Base-by-base conservation (phyloP, 1,140 invertebrate species). In the Gryon sp. region DNA sequence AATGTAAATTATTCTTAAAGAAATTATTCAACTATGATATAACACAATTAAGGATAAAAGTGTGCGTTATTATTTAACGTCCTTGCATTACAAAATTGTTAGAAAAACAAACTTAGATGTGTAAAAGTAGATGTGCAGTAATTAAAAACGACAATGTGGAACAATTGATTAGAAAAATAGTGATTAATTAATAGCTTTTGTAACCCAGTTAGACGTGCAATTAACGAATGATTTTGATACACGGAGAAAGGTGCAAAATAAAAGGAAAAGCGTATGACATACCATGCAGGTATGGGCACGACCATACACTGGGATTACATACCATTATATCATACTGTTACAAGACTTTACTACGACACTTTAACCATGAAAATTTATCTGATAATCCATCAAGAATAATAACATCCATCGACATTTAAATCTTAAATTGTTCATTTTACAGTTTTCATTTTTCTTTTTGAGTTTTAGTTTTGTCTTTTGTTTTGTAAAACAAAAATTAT, bases 321-420 rank as follows among this genome's bases (percentile, higher is more conserved):
- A 28, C 48, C 45, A 73, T 73, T 63, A 73, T 70, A 63, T 63
- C 50, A 73, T 34, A 20, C 50, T 72, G n/a, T 57, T 73, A 65
- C 57, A 63, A 63, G 50, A 62, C 40, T 62, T 46, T 62, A 72
- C 48, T 46, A 46, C 55, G 68, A 72, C 68, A 72, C 38, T 55
- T 46, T 72, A 72, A 63, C 68, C 68, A 72, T 72, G 48, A 63
- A 72, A 55, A n/a, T n/a, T n/a, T n/a, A n/a, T n/a, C n/a, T n/a
- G n/a, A n/a, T n/a, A n/a, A n/a, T n/a, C n/a, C n/a, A n/a, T n/a
- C n/a, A n/a, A n/a, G n/a, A n/a, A n/a, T n/a, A n/a, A n/a, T n/a
- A n/a, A n/a, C n/a, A n/a, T n/a, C n/a, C n/a, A n/a, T n/a, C n/a
- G n/a, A n/a, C n/a, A n/a, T n/a, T n/a, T n/a, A n/a, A n/a, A n/a